These are phyloP conservation scores for Hoplostethus mediterraneus DNA, from an alignment of 2,797 vertebrate genomes.

Conservation along the genomic window DNA sequence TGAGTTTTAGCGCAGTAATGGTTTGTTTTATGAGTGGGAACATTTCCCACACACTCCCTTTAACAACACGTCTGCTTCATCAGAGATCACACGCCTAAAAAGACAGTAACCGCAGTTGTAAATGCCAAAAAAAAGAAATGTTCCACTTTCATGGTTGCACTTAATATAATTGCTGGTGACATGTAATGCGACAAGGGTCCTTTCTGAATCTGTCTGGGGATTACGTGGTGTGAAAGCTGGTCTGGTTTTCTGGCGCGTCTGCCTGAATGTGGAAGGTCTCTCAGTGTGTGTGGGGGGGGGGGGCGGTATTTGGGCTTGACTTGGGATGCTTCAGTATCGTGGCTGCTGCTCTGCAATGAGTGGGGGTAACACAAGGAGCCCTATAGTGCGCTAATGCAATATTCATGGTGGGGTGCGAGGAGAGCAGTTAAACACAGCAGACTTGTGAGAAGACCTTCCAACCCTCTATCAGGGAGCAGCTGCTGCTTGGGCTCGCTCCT, in stretches of 20 bases:
- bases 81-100: constrained; percentile 26
- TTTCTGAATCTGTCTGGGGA: constrained; percentile 46
- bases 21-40: background rate
- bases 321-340: constrained; percentile 50
- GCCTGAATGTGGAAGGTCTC: constrained; percentile 38
- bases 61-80: constrained; percentile 20
- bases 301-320: constrained; percentile 30
- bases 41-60: background rate
- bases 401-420: constrained; percentile 83
- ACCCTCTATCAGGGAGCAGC: constrained; percentile 80
- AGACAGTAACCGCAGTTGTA: constrained; percentile 21
- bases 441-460: constrained; percentile 82
- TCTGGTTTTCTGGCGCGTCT: constrained; percentile 50
- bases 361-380: constrained; percentile 76
- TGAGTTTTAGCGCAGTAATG: background rate
- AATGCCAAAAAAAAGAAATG: constrained; percentile 31
- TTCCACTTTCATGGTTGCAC: constrained; percentile 23
- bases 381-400: constrained; percentile 82
- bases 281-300: constrained; percentile 34
- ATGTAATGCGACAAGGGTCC: constrained; percentile 43
- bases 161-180: constrained; percentile 61
- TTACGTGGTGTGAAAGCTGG: constrained; percentile 50
- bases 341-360: constrained; percentile 59
- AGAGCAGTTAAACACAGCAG: constrained; percentile 79
- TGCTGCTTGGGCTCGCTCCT: constrained; percentile 69